Percentiles rank a stretch among this genome's conserved stretches.
Conservation (phyloP, 2,888 invertebrate genomes). For the Rhodophaea formosa region DNA sequence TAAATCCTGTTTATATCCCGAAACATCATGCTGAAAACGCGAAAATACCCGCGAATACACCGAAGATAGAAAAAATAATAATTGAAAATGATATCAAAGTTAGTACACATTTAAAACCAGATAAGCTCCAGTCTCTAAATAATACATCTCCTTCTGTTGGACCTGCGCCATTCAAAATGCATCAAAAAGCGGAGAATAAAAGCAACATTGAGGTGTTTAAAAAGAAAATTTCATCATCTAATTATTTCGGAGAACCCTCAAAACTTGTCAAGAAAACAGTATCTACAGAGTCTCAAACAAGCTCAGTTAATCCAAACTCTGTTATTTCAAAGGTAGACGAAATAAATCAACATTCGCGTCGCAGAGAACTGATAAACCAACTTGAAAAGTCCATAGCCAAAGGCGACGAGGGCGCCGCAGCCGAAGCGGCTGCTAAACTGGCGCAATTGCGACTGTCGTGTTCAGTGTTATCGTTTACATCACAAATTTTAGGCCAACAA, state of each 20-base stretch:
- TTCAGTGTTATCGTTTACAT: constrained; percentile 80
- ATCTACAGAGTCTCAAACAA: constrained; percentile 1
- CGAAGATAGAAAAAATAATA: background rate
- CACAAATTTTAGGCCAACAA: constrained; percentile 59
- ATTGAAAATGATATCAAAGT: background rate
- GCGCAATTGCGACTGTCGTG: constrained; percentile 89
- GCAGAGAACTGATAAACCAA: constrained; percentile 81
- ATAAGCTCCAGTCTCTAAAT: background rate
- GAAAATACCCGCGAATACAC: constrained; percentile 16
- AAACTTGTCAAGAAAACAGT: background rate
- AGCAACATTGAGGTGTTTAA: background rate
- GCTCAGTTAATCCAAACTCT: constrained; percentile 18
- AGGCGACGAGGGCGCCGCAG: constrained; percentile 88
- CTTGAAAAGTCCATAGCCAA: constrained; percentile 89
- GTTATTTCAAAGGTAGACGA: constrained; percentile 26
- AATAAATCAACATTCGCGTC: constrained; percentile 53
- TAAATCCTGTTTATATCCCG: constrained; percentile 56
- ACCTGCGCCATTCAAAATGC: background rate
- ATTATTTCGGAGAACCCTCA: background rate
- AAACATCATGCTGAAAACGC: constrained; percentile 23
- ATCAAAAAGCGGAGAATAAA: background rate
- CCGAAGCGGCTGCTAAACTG: constrained; percentile 87
- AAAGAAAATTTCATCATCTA: background rate
- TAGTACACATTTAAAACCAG: background rate
- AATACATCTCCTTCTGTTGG: background rate